Base-by-base conservation (phyloP, 1,140 invertebrate species). In the Galleria mellonella region DNA sequence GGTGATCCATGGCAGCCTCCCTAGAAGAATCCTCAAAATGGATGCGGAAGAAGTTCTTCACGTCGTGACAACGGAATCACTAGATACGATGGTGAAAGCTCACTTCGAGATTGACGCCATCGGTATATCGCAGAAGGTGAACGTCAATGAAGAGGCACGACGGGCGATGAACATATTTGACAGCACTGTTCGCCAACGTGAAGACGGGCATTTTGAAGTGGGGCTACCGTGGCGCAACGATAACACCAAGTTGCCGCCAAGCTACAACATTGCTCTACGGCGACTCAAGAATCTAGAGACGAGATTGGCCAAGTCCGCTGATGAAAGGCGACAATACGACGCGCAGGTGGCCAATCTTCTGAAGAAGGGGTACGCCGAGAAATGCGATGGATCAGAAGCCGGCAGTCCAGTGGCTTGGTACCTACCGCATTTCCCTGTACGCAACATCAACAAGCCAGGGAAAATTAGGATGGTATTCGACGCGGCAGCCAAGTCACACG, bases 401-500 rank as follows among this genome's bases (percentile, higher is more conserved):
- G 7, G 23, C 9, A 37, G 33, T 9, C 6, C 43, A 9, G 9
- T 37, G 0, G 12, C 13, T 17, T 72, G 68, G 68, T 72, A 62
- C 40, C 39, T 73, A 0, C 70, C 67, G 5, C 67, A 73, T 32
- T 72, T 73, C 46, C 55, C 37, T 1, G 62, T 71, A 1, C 17
- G 38, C 1, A 57, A 66, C 28, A 48, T 55, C 7, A 59, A 62
- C 32, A 68, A 69, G 47, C 67, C 62, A 9, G 51, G 45, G 3
- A 72, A 67, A 44, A 2, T 68, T 0, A 42, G 68, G 5, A 27
- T 72, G 9, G 66, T 72, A 12, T 32, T 32, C 12, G 32, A 32
- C 39, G 73, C 72, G 0, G 60, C 73, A 0, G 60, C 65, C 0
- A 57, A 43, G 15, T 11, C 43, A 0, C 40, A 52, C 9, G 60